phyloP scores from a whole-genome alignment of 2,797 vertebrate species.

The Taeniopygia guttata region DNA sequence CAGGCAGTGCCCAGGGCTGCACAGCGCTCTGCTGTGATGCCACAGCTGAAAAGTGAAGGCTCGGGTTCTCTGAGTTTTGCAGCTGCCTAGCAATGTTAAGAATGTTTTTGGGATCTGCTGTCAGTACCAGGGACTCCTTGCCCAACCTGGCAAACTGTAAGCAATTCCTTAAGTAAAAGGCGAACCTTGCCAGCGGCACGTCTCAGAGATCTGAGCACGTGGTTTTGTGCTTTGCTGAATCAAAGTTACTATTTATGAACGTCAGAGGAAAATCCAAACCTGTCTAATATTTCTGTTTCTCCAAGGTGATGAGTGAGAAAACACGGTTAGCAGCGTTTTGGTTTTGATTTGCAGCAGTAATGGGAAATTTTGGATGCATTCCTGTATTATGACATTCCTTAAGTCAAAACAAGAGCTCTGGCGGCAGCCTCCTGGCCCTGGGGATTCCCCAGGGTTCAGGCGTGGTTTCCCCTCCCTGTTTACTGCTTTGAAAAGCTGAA shows the following conservation, averaged over 20 bases:
- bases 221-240: not conserved
- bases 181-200: not conserved
- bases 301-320: not conserved
- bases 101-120: not conserved
- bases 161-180: not conserved
- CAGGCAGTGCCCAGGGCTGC: rapidly evolving
- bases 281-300: not conserved
- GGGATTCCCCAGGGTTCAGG: not conserved
- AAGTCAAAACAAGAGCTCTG: not conserved
- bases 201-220: not conserved
- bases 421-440: not conserved
- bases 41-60: not conserved
- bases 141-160: not conserved
- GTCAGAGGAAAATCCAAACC: not conserved
- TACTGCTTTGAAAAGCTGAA: not conserved
- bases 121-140: not conserved
- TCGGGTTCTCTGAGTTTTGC: not conserved
- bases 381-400: not conserved
- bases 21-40: rapidly evolving
- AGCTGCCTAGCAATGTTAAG: not conserved
- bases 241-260: not conserved
- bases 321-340: not conserved
- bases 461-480: not conserved
- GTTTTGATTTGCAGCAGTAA: not conserved
- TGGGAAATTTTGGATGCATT: not conserved